Percentiles rank a stretch among this genome's conserved stretches.
Evolutionary conservation across 2,797 vertebrate genomes (phyloP).

Genomic region (Gallirallus australis): DNA sequence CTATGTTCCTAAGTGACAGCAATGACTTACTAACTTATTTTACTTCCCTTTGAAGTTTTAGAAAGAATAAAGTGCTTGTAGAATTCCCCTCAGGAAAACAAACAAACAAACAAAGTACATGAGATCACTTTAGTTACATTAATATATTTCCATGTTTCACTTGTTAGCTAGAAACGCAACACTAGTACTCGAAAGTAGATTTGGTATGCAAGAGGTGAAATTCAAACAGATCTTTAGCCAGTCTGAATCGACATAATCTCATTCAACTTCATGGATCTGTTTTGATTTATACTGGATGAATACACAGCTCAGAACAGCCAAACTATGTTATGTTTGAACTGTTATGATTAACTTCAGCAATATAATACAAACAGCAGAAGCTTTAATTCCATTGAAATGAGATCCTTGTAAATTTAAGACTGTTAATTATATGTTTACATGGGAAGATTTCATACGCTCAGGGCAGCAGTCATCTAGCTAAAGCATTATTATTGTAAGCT

Average conservation of each 20-base stretch:
- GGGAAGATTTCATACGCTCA: slow-evolving; percentile 1
- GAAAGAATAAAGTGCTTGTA: not conserved
- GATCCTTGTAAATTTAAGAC: slow-evolving; percentile 44
- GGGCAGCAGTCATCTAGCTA: not conserved
- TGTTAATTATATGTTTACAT: slow-evolving; percentile 65
- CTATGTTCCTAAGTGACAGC: not conserved
- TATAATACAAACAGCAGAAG: not conserved
- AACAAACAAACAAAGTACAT: not conserved
- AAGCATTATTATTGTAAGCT: slow-evolving; percentile 20
- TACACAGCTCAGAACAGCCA: not conserved
- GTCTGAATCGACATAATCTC: not conserved
- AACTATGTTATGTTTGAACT: not conserved
- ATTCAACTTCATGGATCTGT: not conserved
- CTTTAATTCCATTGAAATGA: slow-evolving; percentile 36
- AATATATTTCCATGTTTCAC: not conserved
- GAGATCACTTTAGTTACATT: not conserved
- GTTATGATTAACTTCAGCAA: slow-evolving; percentile 4
- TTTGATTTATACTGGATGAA: not conserved
- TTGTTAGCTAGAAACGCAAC: not conserved
- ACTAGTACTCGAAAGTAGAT: not conserved
- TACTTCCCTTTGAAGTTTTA: slow-evolving; percentile 7
- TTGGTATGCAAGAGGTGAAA: not conserved
- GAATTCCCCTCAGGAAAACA: not conserved
- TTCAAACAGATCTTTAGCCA: not conserved
- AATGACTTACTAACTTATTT: slow-evolving; percentile 42